Base-by-base conservation (phyloP, 2,888 invertebrate species). In the Yponomeuta plumbellus region DNA sequence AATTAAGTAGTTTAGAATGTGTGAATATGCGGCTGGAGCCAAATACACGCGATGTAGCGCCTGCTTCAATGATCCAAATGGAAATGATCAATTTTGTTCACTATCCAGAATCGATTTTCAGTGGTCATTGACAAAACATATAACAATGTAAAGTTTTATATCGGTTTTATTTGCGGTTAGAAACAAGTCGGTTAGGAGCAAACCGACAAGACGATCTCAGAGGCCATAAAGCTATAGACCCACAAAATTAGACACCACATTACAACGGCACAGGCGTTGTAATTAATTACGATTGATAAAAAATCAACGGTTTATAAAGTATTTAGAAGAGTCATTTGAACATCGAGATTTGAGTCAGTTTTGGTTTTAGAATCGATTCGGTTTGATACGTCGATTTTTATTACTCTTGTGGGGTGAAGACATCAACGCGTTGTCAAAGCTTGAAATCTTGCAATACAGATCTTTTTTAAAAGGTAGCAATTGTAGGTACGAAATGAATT, bases 221-320 rank as follows among this genome's bases (percentile, higher is more conserved):
- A 80, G 80, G 77, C 82, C 81, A 88, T 86, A 88, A 88, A 88
- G 87, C 83, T 75, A 70, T 78, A 85, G 81, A 84, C 87, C 88
- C 86, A 88, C 86, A 84, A 81, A 86, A 89, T 89, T 88, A 87
- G 87, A 86, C 82, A 84, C 81, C 85, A 82, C 84, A 88, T 88
- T 87, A 88, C 84, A 86, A 83, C 64, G 80, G 81, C 77, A 75
- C 78, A 89, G 87, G 89, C 88, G 90, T 88, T n/a, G n/a, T n/a
- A n/a, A n/a, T n/a, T 89, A 90, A 90, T 90, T 88, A 88, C 75
- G 78, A 84, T 84, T 85, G 81, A 88, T 88, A 88, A 88, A 88
- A 78, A 82, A 82, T 76, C 82, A 80, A 85, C 80, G 83, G 85
- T 80, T 87, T 86, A 84, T 88, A 88, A 88, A n/a, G n/a, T 87